Evolutionary conservation across 2,888 invertebrate species (phyloP).

Genomic region (Idaea aversata): DNA sequence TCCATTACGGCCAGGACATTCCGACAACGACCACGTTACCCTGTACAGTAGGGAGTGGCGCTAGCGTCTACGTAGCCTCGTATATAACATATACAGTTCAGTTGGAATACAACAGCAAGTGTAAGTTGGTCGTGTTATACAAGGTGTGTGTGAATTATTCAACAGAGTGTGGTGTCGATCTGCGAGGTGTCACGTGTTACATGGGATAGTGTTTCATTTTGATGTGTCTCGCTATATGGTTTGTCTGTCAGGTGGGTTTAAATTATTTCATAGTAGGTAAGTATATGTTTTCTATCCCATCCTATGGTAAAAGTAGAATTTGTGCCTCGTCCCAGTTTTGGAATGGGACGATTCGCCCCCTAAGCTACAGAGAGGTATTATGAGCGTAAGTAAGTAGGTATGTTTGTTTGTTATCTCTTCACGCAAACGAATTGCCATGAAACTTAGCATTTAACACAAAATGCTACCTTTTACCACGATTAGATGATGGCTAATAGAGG

Average conservation of each 20-base stretch:
- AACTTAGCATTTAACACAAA: no score
- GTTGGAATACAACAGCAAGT: background rate
- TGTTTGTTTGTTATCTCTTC: no score
- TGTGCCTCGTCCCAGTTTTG: no score
- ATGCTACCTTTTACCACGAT: no score
- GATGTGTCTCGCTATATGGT: background rate
- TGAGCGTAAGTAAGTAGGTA: no score
- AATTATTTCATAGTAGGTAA: no score
- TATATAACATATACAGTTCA: background rate
- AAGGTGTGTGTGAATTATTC: constrained; percentile 23
- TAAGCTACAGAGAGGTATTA: no score
- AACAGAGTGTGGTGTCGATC: constrained; percentile 18
- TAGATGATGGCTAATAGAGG: no score
- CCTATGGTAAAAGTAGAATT: no score
- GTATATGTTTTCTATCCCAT: no score
- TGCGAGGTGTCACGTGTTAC: constrained; percentile 17
- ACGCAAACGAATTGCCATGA: no score
- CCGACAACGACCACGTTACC: constrained; percentile 5
- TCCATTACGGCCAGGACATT: constrained; percentile 10
- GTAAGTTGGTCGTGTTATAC: constrained; percentile 13
- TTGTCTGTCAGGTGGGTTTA: background rate
- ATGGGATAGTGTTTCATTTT: constrained; percentile 12
- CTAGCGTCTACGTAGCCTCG: background rate
- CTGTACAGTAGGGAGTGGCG: background rate
- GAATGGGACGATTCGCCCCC: no score